These are phyloP conservation scores for Drosophila ochracea DNA, from an alignment of 2,888 invertebrate genomes.

Conservation along the genomic window DNA sequence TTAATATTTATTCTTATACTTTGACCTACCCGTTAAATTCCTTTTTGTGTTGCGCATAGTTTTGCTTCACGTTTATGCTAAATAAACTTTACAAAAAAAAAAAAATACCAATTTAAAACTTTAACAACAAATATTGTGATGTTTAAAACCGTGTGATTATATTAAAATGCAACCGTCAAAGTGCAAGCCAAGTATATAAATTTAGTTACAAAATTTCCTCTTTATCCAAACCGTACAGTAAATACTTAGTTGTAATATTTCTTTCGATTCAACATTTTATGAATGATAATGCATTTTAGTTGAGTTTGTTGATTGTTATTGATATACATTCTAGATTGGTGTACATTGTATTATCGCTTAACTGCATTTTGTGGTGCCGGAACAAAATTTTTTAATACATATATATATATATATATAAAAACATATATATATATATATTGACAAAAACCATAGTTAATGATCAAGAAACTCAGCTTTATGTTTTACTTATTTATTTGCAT, in stretches of 20 bases:
- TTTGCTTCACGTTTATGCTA: slow-evolving; percentile 67
- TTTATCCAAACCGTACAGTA: slow-evolving; percentile 83
- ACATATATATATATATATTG: slow-evolving; percentile 10
- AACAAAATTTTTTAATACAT: slow-evolving; percentile 1
- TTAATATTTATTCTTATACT: slow-evolving; percentile 20
- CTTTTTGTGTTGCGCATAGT: slow-evolving; percentile 53
- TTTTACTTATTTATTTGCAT: slow-evolving; percentile 83
- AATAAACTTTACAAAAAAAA: slow-evolving; percentile 30
- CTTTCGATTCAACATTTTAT: slow-evolving; percentile 75
- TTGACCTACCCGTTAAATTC: slow-evolving; percentile 33
- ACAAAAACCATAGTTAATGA: slow-evolving; percentile 44
- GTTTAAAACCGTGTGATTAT: slow-evolving; percentile 52
- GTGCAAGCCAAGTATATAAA: slow-evolving; percentile 74
- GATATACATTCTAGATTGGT: slow-evolving; percentile 66
- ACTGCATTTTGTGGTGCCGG: slow-evolving; percentile 65
- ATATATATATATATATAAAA: slow-evolving; percentile 8
- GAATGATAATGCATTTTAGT: slow-evolving; percentile 80
- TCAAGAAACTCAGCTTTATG: slow-evolving; percentile 79
- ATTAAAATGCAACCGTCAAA: slow-evolving; percentile 66
- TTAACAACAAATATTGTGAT: slow-evolving; percentile 57
- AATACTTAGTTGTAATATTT: slow-evolving; percentile 80
- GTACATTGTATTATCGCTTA: slow-evolving; percentile 66
- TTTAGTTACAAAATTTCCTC: slow-evolving; percentile 85
- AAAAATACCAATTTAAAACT: slow-evolving; percentile 33
- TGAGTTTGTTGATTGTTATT: slow-evolving; percentile 78